Conservation (phyloP, 2,888 invertebrate species). For the Amphipyra tragopoginis region DNA sequence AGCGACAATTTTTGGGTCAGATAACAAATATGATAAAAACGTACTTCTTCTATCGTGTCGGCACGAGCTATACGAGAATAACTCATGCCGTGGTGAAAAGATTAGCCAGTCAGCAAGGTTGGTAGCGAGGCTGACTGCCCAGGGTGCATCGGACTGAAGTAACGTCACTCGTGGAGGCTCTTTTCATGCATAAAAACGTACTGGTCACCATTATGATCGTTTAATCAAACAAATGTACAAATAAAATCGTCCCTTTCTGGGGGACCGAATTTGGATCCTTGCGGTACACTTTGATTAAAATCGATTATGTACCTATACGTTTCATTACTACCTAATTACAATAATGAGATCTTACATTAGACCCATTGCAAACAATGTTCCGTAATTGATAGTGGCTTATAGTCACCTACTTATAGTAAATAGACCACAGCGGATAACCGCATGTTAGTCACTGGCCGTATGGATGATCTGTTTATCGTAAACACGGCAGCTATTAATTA, state of each 20-base stretch:
- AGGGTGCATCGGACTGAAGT: no score
- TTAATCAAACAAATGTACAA: not conserved
- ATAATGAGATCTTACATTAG: constrained; percentile 6
- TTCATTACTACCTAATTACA: constrained; percentile 8
- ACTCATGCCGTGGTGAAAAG: no score
- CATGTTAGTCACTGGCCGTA: constrained; percentile 59
- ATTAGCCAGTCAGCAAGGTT: no score
- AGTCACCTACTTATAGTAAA: constrained; percentile 54
- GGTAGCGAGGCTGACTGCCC: no score
- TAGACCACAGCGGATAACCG: constrained; percentile 61
- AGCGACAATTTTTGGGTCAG: no score
- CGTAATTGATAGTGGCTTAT: constrained; percentile 57
- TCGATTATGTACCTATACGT: constrained; percentile 1
- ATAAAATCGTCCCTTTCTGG: not conserved
- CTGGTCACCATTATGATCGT: not conserved
- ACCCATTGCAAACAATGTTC: constrained; percentile 24
- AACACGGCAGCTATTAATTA: constrained; percentile 54
- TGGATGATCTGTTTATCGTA: constrained; percentile 54
- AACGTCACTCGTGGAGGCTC: no score
- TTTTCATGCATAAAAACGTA: not conserved
- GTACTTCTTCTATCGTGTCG: no score
- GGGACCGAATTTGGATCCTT: not conserved
- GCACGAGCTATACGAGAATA: no score
- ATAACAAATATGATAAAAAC: no score
- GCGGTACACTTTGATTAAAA: not conserved